Evolutionary conservation across 2,113 vertebrate genomes (phyloP), one percentile per base, ranked within the genome.

Genomic region (Gasterosteus nipponicus): DNA sequence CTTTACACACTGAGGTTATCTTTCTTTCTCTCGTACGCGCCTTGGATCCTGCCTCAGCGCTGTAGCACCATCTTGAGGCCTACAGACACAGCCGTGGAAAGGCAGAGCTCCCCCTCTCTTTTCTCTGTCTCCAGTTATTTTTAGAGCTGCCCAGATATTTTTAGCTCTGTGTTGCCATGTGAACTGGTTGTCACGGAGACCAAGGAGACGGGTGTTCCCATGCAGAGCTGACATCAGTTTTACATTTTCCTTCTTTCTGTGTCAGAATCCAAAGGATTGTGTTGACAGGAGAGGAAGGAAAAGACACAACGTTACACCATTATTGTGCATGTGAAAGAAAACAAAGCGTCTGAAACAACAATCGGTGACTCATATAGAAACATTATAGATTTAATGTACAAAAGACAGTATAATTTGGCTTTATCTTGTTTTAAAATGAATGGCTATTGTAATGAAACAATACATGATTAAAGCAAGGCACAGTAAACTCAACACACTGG

Each of bases 161-260:
- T 95, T 95, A 94, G 93, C 93, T 73, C 87, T 16, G 86, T 94
- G 94, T 95, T 95, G 93, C 94, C 93, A 95, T 94, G 94, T 94
- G 91, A 91, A 92, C 90, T 88, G 91, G 89, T 92, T 90, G 89
- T 94, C 91, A 91, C 79, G 77, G 89, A 91, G 75, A 93, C 90
- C 78, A 87, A 81, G 79, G 77, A 90, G 84, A 92, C 44, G 88
- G 92, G 90, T 93, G 88, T 93, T 94, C 90, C 93, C 89, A 70
- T 89, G 90, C 81, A 83, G 88, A 86, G 89, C 86, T 86, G 80
- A 86, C 78, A 84, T 89, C 86, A 78, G 75, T 83, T 85, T 84
- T 60, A 76, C 72, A 63, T 82, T 84, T 76, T 73, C 70, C 33
- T 81, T 77, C 54, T 82, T 80, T 78, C 4, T 68, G 16, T 85